Base-by-base conservation (phyloP, 2,797 vertebrate species). In the Phataginus tricuspis region DNA sequence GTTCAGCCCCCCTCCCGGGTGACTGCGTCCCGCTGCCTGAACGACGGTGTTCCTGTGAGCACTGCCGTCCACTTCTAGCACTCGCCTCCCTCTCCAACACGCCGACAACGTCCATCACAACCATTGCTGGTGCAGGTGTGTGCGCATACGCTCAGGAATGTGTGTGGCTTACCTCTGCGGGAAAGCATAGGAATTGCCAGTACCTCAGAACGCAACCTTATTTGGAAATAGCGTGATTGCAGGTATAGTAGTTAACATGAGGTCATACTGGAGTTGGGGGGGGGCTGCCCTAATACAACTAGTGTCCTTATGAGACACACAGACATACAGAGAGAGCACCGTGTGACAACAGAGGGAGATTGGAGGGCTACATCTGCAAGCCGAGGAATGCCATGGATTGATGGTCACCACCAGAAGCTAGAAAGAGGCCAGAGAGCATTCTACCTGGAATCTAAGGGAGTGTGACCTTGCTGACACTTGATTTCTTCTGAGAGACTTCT, bases 321-420 rank as follows among this genome's bases (percentile, higher is more conserved):
- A 42, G 18, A 42, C 7, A 21, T 34, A 34, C 0, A 49, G 4
- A 80, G 3, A 31, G 29, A 27, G 42, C 0, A 0, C 29, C 51
- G 37, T 4, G 0, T 7, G 31, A 59, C 11, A 4, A 1, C 45
- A 64, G 42, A 27, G 4, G 57, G 3, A 8, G 19, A 9, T 0
- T 9, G 15, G 10, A 19, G 69, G 0, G 3, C 14, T 27, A 34
- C 23, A 14, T 15, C 37, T 42, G 10, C 10, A 5, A 42, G 49
- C 57, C 2, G 6, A 39, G 49, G 25, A 10, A 11, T 0, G 13
- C 9, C 11, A 23, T 4, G 29, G 55, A 23, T 2, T 2, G n/a
- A 9, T 1, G 31, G 29, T n/a, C 5, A 10, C 31, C 55, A 7
- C 13, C 57, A 25, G 77, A 25, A 45, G 77, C 21, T 7, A 45